A percentile compares a stretch with the other conserved stretches of the same genome.
Evolutionary conservation across 2,888 invertebrate species (phyloP).

Genomic region (Plagodis pulveraria): DNA sequence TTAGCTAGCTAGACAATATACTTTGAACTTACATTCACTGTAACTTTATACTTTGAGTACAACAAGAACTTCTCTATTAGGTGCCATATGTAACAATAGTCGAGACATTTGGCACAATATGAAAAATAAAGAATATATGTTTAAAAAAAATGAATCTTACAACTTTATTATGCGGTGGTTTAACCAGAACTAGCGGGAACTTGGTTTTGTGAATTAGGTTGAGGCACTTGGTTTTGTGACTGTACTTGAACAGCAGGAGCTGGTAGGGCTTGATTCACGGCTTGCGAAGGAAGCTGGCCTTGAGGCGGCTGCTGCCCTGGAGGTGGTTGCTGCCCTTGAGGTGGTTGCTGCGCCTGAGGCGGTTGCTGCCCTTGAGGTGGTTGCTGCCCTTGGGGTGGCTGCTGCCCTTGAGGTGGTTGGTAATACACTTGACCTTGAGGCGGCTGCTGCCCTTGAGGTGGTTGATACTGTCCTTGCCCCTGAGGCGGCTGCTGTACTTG

Average conservation of each 20-base stretch:
- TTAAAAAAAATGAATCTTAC: too few species aligned
- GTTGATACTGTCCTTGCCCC: conserved; percentile 25
- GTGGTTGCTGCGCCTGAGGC: conserved; percentile 32
- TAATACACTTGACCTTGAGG: conserved; percentile 35
- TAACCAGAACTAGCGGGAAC: neutral
- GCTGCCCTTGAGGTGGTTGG: conserved; percentile 35
- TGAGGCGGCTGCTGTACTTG: conserved; percentile 29
- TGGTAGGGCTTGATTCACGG: too few species aligned
- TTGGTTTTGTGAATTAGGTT: conserved; percentile 6
- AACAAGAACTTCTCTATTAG: too few species aligned
- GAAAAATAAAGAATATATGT: too few species aligned
- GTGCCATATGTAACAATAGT: too few species aligned
- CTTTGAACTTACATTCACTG: too few species aligned
- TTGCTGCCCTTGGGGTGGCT: conserved; percentile 36
- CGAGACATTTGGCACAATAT: too few species aligned
- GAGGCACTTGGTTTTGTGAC: neutral
- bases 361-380: conserved; percentile 40
- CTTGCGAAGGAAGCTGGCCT: too few species aligned
- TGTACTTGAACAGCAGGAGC: too few species aligned
- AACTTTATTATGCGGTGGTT: neutral
- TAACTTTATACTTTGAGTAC: too few species aligned
- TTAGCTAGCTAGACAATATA: neutral
- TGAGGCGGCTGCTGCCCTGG: conserved; percentile 29
- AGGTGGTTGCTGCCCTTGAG: conserved; percentile 35
- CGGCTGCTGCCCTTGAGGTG: conserved; percentile 44